Percentiles rank a stretch among this genome's conserved stretches.
These are phyloP conservation scores for Edolisoma coerulescens DNA, from an alignment of 2,113 vertebrate genomes.

Conservation along the genomic window DNA sequence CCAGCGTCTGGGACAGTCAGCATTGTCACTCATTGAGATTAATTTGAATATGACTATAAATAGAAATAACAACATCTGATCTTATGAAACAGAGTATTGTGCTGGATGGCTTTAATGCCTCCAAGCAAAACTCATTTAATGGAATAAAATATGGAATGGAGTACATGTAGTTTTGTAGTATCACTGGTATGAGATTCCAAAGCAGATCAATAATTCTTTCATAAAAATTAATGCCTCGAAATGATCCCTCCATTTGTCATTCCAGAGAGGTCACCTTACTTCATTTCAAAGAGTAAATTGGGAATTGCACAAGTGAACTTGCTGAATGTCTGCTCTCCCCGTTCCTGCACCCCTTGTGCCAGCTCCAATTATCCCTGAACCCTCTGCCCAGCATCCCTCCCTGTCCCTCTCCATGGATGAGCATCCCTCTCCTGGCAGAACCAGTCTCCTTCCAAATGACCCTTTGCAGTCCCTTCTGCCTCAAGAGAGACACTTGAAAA, in stretches of 20 bases:
- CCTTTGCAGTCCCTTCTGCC: not conserved
- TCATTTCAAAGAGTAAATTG: not conserved
- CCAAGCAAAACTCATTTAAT: constrained; percentile 26
- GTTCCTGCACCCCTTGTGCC: not conserved
- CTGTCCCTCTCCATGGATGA: not conserved
- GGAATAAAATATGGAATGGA: not conserved
- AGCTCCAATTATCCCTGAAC: not conserved
- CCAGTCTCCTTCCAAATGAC: not conserved
- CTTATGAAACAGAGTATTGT: not conserved
- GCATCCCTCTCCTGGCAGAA: not conserved
- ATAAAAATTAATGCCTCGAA: constrained; percentile 43
- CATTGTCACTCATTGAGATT: constrained; percentile 36
- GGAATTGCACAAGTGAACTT: not conserved
- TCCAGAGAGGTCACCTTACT: constrained; percentile 46
- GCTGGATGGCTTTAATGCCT: not conserved
- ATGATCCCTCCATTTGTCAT: constrained; percentile 39
- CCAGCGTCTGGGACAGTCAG: not conserved
- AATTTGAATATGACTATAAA: constrained; percentile 38
- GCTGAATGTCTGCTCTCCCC: not conserved
- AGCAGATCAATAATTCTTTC: constrained; percentile 56
- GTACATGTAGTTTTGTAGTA: not conserved
- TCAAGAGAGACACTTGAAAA: not conserved
- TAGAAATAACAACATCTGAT: constrained; percentile 47
- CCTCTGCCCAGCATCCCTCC: not conserved
- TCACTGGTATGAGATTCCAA: constrained; percentile 14